phyloP scores from a whole-genome alignment of 2,113 vertebrate species.

The Percopsis transmontana region DNA sequence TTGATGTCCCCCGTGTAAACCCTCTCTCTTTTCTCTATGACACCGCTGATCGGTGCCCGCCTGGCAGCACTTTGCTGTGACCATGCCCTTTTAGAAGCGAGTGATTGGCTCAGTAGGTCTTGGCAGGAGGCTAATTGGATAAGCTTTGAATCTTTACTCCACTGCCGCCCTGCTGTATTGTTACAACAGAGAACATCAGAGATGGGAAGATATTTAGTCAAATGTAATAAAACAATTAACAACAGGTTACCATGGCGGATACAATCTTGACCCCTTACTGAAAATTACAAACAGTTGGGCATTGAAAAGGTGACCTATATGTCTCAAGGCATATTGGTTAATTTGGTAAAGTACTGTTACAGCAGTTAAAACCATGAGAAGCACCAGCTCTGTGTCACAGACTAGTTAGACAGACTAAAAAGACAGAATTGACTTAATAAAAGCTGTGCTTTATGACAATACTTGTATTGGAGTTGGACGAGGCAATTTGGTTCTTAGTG shows the following conservation, averaged over 20 bases:
- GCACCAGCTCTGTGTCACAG: not conserved
- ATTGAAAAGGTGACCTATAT: too few species aligned
- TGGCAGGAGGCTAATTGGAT: slow-evolving; percentile 57
- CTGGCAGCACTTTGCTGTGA: slow-evolving; percentile 26
- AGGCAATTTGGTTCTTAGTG: not conserved
- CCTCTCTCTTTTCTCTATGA: slow-evolving; percentile 21
- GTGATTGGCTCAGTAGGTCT: slow-evolving; percentile 47
- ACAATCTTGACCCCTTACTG: too few species aligned
- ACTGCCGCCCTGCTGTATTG: slow-evolving; percentile 6
- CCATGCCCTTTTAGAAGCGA: slow-evolving; percentile 34
- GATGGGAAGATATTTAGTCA: slow-evolving; percentile 1
- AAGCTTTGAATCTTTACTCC: slow-evolving; percentile 50
- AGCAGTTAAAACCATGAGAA: too few species aligned
- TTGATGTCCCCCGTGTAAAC: not conserved
- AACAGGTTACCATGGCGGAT: not conserved
- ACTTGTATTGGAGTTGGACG: not conserved
- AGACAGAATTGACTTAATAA: not conserved
- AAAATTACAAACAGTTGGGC: too few species aligned
- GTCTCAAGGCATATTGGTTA: too few species aligned
- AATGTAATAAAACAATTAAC: not conserved
- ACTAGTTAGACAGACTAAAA: not conserved
- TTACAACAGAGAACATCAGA: slow-evolving; percentile 17
- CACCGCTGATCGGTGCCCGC: slow-evolving; percentile 27
- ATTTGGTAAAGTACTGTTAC: too few species aligned
- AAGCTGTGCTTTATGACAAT: not conserved